Base-by-base conservation (phyloP, 2,888 invertebrate genomes). In the Lasius platythorax region DNA sequence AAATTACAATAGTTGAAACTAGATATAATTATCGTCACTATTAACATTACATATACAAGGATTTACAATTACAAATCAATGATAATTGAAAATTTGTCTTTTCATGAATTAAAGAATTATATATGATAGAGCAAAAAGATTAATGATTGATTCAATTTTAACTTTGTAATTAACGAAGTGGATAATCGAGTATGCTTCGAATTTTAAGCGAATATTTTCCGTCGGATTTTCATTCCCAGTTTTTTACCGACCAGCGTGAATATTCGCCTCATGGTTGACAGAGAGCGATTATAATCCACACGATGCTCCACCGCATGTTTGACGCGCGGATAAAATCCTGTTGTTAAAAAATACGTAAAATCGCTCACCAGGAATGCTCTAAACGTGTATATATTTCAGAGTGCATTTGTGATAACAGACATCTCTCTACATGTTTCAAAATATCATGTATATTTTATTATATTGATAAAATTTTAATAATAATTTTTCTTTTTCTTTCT, bases 241-340 rank as follows among this genome's bases (percentile, higher is more conserved):
- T 78, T 78, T 53, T 78, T 58, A 68, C 18, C 61, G 56, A 30
- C 73, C 85, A 82, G 81, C 85, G 82, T 78, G 87, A 90, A 89
- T 90, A 90, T 90, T 85, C 83, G 83, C 86, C 66, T 78, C 82
- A 87, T 53, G 33, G 79, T 76, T 76, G 87, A 85, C 84, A 76
- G 64, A 85, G 73, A 66, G 63, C 88, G 70, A 63, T 84, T 84
- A 87, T 87, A 90, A 89, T 87, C 90, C 87, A 83, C 83, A 84
- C 81, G 78, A 70, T 83, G 66, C 58, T 75, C 30, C 73, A 61
- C 28, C 73, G 75, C 61, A 75, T 85, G 84, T 86, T 89, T 86
- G 84, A 64, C 72, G 68, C 30, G 63, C 11, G 33, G 72, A 81
- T 75, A 63, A 83, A 82, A 87, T 83, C 61, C 37, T 28, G 66